phyloP scores from a whole-genome alignment of 2,797 vertebrate genomes.

The Eidolon dupreanum region DNA sequence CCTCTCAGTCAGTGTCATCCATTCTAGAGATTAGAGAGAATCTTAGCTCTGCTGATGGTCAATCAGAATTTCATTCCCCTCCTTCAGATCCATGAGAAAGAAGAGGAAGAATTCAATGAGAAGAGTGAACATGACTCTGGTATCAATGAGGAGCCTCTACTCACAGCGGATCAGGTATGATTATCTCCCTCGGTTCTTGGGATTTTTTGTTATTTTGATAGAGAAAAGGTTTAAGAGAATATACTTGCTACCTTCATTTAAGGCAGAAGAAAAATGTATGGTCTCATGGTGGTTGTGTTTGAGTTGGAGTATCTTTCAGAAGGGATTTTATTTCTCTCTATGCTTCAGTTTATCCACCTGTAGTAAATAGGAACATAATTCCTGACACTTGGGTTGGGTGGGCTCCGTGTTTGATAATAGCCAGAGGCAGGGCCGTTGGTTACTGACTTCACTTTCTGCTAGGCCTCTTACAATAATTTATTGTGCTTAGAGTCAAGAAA shows the following conservation, averaged over 20 bases:
- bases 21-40: background rate
- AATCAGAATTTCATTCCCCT: background rate
- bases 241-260: background rate
- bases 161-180: constrained; percentile 95
- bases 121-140: constrained; percentile 94
- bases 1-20: background rate
- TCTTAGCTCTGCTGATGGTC: background rate
- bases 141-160: constrained; percentile 92
- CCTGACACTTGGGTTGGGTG: background rate
- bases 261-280: background rate
- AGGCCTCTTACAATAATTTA: background rate
- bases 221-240: background rate
- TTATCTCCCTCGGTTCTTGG: background rate
- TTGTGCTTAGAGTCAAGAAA: background rate
- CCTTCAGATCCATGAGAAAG: constrained; percentile 92
- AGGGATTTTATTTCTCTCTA: constrained; percentile 4
- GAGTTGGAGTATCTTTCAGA: background rate
- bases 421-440: accelerated
- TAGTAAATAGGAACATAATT: background rate
- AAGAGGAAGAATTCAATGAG: constrained; percentile 96
- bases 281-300: background rate
- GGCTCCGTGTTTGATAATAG: background rate
- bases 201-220: background rate
- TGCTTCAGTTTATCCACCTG: background rate
- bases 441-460: background rate